A percentile compares a stretch with the other conserved stretches of the same genome.
phyloP scores from a whole-genome alignment of 2,888 invertebrate genomes.

The Aleiodes testaceus region DNA sequence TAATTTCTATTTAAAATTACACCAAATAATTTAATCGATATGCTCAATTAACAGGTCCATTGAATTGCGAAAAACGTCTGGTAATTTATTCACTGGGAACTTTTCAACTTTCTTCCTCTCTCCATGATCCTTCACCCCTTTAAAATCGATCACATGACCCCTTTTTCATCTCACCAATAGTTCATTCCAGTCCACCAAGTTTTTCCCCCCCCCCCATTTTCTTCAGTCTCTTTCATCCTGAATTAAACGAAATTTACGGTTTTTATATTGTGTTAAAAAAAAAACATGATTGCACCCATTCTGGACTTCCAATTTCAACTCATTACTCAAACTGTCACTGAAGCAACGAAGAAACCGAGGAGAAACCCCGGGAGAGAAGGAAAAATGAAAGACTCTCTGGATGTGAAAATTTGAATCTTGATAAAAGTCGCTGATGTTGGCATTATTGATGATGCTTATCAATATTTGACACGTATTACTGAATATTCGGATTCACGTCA shows the following conservation, averaged over 20 bases:
- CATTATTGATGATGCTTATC: conserved; percentile 10
- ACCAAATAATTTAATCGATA: conserved; percentile 15
- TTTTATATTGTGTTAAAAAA: not conserved
- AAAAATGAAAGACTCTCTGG: not conserved
- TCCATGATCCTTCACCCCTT: no score
- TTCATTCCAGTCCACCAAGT: not conserved
- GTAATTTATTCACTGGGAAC: conserved; percentile 14
- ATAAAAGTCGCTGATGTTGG: conserved; percentile 1
- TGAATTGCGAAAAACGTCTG: not conserved
- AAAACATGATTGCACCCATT: no score
- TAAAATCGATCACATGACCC: not conserved
- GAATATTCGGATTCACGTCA: not conserved
- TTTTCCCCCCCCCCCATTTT: not conserved
- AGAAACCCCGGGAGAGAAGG: not conserved
- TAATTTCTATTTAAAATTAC: not conserved
- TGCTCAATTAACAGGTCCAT: conserved; percentile 18
- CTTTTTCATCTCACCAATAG: not conserved
- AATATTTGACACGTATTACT: conserved; percentile 29
- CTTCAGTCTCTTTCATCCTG: no score
- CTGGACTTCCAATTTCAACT: no score
- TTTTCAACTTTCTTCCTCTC: not conserved
- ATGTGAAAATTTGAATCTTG: no score
- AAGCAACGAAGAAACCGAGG: no score
- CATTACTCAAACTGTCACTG: no score
- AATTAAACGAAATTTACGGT: not conserved